Conservation (phyloP, 2,797 vertebrate species). For the Anomalospiza imberbis region DNA sequence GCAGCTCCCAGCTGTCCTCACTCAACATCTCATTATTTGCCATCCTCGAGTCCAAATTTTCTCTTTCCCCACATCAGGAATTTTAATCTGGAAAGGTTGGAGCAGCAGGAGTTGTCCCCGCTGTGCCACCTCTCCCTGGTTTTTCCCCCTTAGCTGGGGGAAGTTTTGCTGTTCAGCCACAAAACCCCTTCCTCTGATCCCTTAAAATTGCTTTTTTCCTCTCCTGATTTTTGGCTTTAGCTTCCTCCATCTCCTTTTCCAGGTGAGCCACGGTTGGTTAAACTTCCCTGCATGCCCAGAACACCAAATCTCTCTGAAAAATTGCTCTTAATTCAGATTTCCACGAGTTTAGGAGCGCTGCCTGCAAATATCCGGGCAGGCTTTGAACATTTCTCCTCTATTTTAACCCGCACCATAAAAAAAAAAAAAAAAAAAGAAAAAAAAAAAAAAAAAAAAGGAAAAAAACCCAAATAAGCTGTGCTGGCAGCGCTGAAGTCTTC, state of each 20-base stretch:
- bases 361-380: rapidly evolving
- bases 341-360: neutral
- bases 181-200: no score
- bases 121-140: neutral
- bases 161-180: neutral
- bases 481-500: neutral
- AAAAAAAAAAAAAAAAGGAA: neutral
- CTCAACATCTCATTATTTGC: neutral
- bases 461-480: neutral
- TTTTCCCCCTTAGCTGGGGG: neutral
- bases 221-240: neutral
- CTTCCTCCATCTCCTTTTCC: rapidly evolving
- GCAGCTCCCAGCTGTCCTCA: neutral
- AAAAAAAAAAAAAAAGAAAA: no score
- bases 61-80: neutral
- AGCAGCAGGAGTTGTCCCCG: neutral
- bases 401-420: neutral
- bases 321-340: neutral
- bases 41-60: rapidly evolving
- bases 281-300: neutral
- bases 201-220: rapidly evolving
- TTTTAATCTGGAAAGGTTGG: neutral
- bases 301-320: neutral
- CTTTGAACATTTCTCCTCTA: neutral
- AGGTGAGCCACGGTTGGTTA: neutral